Conservation (phyloP, 2,113 vertebrate genomes). For the Gila orcuttii region DNA sequence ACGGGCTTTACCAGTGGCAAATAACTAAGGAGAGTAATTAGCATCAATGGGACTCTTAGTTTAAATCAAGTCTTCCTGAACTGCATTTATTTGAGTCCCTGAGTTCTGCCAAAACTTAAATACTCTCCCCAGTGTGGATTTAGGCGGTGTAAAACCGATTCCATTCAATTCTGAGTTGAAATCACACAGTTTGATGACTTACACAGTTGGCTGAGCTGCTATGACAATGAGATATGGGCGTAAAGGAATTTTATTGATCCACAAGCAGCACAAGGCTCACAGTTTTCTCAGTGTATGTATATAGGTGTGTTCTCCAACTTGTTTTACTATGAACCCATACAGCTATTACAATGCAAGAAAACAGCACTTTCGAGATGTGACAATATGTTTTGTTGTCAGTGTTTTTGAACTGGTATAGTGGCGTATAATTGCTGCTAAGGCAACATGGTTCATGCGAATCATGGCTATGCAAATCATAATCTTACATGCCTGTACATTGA, state of each 20-base stretch:
- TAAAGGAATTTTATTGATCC: constrained; percentile 48
- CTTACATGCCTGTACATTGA: constrained; percentile 42
- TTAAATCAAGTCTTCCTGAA: constrained; percentile 54
- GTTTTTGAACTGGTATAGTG: constrained; percentile 4
- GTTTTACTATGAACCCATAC: background rate
- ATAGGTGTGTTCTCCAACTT: background rate
- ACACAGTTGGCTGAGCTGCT: constrained; percentile 43
- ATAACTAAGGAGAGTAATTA: constrained; percentile 61
- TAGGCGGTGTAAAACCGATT: constrained; percentile 17
- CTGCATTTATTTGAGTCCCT: background rate
- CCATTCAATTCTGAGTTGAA: constrained; percentile 46
- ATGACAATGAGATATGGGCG: constrained; percentile 8
- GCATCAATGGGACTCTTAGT: constrained; percentile 59
- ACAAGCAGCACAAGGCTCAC: constrained; percentile 12
- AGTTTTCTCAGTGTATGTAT: constrained; percentile 23
- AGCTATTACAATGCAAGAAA: background rate
- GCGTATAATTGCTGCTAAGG: constrained; percentile 31
- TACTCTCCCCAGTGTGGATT: constrained; percentile 36
- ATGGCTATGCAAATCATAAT: constrained; percentile 16
- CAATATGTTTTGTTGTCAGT: background rate
- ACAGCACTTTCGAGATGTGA: background rate
- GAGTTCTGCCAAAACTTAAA: constrained; percentile 25
- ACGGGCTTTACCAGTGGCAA: constrained; percentile 58
- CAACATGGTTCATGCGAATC: constrained; percentile 57
- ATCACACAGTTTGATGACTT: constrained; percentile 48